Conservation (phyloP, 35 echinoderm and acorn worm species). For the Ptychodera flava region DNA sequence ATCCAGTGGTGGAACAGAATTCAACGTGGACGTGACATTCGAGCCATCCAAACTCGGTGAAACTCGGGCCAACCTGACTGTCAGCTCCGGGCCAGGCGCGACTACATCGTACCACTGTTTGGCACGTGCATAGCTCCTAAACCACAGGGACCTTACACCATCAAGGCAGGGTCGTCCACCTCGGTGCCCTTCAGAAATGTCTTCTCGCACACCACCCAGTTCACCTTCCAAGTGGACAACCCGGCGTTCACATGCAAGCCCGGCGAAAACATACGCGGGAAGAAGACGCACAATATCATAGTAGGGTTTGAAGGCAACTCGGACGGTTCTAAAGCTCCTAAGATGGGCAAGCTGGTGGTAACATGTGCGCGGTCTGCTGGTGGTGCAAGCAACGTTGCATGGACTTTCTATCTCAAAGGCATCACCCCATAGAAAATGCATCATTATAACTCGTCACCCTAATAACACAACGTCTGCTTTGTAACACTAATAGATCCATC, state of each 20-base stretch:
- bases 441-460: no score
- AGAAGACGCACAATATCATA: slow-evolving; percentile 95
- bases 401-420: slow-evolving; percentile 95
- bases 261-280: slow-evolving; percentile 83
- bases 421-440: slow-evolving; percentile 53
- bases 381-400: slow-evolving; percentile 84
- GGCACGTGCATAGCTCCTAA: slow-evolving; percentile 88
- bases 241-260: slow-evolving; percentile 76
- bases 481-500: no score
- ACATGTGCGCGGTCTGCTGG: slow-evolving; percentile 86
- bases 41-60: slow-evolving; percentile 88
- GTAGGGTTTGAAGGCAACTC: slow-evolving; percentile 84
- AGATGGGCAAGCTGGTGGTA: slow-evolving; percentile 97
- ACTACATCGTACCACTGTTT: slow-evolving; percentile 88
- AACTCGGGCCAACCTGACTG: slow-evolving; percentile 60
- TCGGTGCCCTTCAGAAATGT: slow-evolving; percentile 96
- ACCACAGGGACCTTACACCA: slow-evolving; percentile 82
- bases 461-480: no score
- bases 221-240: slow-evolving; percentile 94
- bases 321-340: slow-evolving; percentile 87
- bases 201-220: slow-evolving; percentile 94
- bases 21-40: slow-evolving; percentile 88
- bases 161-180: slow-evolving; percentile 86
- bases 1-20: slow-evolving; percentile 90
- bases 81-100: slow-evolving; percentile 62